Percentiles rank a stretch among this genome's conserved stretches.
These are phyloP conservation scores for Equus quagga DNA, from an alignment of 2,113 vertebrate genomes.

Conservation along the genomic window DNA sequence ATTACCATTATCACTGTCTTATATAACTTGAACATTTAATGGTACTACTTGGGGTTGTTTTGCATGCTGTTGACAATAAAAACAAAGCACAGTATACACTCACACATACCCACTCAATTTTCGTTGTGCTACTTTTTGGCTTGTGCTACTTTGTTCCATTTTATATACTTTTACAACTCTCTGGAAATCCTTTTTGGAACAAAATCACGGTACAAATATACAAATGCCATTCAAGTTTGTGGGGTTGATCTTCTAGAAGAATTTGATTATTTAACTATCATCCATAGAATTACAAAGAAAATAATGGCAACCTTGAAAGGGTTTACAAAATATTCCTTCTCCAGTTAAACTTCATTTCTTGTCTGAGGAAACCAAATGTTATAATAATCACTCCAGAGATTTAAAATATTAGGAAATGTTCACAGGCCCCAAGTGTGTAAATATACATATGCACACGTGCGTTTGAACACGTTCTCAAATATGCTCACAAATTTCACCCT, in stretches of 20 bases:
- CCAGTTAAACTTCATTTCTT: slow-evolving; percentile 18
- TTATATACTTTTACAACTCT: neutral
- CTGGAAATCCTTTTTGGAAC: slow-evolving; percentile 25
- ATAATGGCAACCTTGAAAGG: neutral
- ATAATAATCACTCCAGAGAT: slow-evolving; percentile 9
- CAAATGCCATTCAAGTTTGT: slow-evolving; percentile 25
- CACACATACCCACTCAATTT: neutral
- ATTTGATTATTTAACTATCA: slow-evolving; percentile 53
- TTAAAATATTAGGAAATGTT: slow-evolving; percentile 48
- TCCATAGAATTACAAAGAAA: neutral
- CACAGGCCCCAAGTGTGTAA: neutral
- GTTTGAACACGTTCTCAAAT: slow-evolving; percentile 27
- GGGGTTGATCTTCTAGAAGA: neutral
- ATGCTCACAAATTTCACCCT: neutral
- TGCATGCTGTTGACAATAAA: slow-evolving; percentile 36
- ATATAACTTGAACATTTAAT: slow-evolving; percentile 58
- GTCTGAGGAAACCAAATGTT: slow-evolving; percentile 8
- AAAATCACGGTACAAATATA: neutral
- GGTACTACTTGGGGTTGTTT: neutral
- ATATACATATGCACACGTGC: neutral
- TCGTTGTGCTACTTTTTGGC: slow-evolving; percentile 30
- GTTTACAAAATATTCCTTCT: neutral
- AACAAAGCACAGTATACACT: slow-evolving; percentile 7
- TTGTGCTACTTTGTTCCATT: neutral
- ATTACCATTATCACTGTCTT: neutral